phyloP scores from a whole-genome alignment of 2,113 vertebrate species.

The Bambusicola thoracicus region DNA sequence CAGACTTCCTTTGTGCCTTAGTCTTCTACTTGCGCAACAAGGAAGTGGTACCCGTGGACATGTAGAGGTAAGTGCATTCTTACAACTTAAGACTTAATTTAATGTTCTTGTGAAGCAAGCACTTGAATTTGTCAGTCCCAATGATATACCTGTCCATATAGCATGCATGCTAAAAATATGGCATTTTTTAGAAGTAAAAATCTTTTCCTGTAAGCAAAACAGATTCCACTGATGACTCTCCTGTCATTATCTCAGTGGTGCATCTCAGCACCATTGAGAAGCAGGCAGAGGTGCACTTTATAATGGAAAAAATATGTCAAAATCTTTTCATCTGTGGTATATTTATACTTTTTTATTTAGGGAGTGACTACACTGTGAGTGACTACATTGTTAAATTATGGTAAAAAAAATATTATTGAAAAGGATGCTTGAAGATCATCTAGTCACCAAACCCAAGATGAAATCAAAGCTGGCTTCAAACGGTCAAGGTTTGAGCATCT shows the following conservation, averaged over 20 bases:
- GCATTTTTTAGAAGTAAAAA: background rate
- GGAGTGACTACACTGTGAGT: background rate
- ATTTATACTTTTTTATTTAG: background rate
- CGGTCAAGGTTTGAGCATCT: background rate
- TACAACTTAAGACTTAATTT: background rate
- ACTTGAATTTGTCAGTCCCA: background rate
- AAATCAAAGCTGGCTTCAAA: background rate
- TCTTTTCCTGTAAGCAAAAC: background rate
- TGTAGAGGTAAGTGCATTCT: background rate
- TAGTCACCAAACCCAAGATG: background rate
- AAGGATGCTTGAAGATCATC: background rate
- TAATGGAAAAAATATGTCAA: background rate
- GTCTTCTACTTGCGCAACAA: background rate
- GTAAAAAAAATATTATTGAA: background rate
- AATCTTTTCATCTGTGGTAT: accelerated
- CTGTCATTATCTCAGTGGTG: background rate
- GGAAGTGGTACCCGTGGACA: background rate
- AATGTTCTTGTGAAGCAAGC: background rate
- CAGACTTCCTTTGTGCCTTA: background rate
- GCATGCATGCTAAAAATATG: background rate
- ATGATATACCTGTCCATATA: background rate
- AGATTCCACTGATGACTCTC: background rate
- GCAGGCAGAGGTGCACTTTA: background rate
- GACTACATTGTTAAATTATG: background rate
- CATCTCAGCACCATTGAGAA: too few species aligned